Conservation (phyloP, 2,797 vertebrate species). For the Argyrosomus regius region DNA sequence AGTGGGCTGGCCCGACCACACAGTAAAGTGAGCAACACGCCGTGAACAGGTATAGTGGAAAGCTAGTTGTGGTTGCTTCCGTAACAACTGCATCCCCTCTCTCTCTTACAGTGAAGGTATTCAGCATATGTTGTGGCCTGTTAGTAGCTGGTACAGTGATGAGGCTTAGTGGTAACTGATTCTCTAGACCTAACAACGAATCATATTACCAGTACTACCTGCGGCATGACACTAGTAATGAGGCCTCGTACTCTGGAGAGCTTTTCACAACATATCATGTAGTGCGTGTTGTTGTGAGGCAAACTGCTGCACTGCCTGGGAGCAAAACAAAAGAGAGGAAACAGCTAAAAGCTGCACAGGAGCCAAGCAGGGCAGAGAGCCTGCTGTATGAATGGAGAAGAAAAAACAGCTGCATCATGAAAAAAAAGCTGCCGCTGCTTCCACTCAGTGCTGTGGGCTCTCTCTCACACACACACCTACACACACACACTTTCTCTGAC, state of each 20-base stretch:
- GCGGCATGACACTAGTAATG: background rate
- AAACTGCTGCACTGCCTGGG: slow-evolving; percentile 24
- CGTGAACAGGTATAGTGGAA: background rate
- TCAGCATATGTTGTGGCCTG: background rate
- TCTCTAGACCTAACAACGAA: background rate
- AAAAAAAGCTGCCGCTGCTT: slow-evolving; percentile 49
- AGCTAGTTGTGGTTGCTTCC: background rate
- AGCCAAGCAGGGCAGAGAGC: slow-evolving; percentile 36
- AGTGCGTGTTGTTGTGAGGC: slow-evolving; percentile 11
- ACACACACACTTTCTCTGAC: background rate
- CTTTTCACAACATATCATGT: slow-evolving; percentile 9
- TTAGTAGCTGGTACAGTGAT: background rate
- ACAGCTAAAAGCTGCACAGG: slow-evolving; percentile 28
- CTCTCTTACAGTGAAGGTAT: too few relatives aligned
- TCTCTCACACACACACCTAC: background rate
- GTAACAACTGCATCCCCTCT: background rate
- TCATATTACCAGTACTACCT: background rate
- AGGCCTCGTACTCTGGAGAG: slow-evolving; percentile 10
- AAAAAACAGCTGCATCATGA: slow-evolving; percentile 73
- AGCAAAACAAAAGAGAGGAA: slow-evolving; percentile 58
- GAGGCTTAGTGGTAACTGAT: background rate
- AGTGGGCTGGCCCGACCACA: background rate
- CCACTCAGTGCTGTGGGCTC: background rate
- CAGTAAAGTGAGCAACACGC: background rate
- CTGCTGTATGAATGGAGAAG: slow-evolving; percentile 52